Percentiles rank a stretch among this genome's conserved stretches.
phyloP scores from a whole-genome alignment of 2,888 invertebrate species.

The Drosophila neotestacea region DNA sequence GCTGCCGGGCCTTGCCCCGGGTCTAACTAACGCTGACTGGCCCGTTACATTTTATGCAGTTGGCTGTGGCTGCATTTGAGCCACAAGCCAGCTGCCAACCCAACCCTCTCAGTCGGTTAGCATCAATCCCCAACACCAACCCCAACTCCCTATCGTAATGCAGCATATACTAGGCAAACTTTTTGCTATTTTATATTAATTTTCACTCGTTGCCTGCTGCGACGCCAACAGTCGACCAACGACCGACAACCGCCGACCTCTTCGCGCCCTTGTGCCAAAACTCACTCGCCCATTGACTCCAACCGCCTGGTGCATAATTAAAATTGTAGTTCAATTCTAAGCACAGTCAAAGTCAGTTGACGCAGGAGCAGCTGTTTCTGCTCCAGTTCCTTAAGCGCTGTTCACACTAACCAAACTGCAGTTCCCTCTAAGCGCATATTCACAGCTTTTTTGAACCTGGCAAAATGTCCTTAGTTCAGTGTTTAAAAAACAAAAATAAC shows the following conservation, averaged over 20 bases:
- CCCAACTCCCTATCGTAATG: constrained; percentile 32
- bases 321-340: constrained; percentile 71
- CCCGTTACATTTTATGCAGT: constrained; percentile 78
- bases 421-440: background rate
- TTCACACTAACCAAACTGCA: constrained; percentile 28
- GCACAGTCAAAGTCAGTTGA: constrained; percentile 43
- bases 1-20: constrained; percentile 54
- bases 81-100: constrained; percentile 48
- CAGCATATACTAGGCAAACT: constrained; percentile 63
- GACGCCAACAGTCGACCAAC: background rate
- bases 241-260: constrained; percentile 27
- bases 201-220: constrained; percentile 49
- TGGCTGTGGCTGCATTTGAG: constrained; percentile 62
- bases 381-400: constrained; percentile 15
- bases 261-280: constrained; percentile 59
- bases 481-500: too few species aligned
- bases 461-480: background rate
- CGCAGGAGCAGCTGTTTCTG: constrained; percentile 31
- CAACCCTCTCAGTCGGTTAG: constrained; percentile 1
- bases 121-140: background rate
- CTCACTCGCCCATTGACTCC: constrained; percentile 26
- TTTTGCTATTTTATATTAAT: constrained; percentile 74
- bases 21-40: constrained; percentile 37
- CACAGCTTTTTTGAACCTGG: background rate
- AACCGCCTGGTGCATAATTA: constrained; percentile 70